Conservation (phyloP, 2,113 vertebrate genomes). For the zebrafish (Danio rerio) region DNA sequence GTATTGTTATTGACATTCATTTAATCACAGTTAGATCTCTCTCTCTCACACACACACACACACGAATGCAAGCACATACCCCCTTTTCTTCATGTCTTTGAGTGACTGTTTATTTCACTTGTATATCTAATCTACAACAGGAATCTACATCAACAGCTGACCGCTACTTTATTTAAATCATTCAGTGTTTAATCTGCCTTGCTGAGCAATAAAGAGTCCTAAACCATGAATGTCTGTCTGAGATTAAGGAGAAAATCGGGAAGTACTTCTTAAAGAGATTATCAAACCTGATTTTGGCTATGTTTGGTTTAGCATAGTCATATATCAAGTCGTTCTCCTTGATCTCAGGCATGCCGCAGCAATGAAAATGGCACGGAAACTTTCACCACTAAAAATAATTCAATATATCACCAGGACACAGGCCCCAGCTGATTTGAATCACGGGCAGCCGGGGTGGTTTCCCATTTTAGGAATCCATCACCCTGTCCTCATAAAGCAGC, state of each 20-base stretch:
- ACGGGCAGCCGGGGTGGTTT: slow-evolving; percentile 50
- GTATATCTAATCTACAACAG: not conserved
- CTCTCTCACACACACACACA: no score
- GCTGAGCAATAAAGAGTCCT: slow-evolving; percentile 14
- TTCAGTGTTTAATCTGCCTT: slow-evolving; percentile 12
- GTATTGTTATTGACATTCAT: no score
- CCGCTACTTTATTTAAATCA: slow-evolving; percentile 39
- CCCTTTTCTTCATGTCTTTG: not conserved
- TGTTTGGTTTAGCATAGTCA: slow-evolving; percentile 42
- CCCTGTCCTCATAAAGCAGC: slow-evolving; percentile 60
- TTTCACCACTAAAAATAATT: slow-evolving; percentile 58
- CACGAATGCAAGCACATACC: not conserved
- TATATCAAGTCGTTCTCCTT: slow-evolving; percentile 55
- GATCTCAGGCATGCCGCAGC: slow-evolving; percentile 36
- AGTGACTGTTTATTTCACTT: not conserved
- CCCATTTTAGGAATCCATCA: slow-evolving; percentile 54
- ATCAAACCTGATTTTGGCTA: slow-evolving; percentile 56
- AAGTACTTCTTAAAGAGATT: slow-evolving; percentile 51
- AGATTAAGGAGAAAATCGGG: slow-evolving; percentile 41
- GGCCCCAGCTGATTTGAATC: slow-evolving; percentile 58
- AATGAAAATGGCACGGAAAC: slow-evolving; percentile 49
- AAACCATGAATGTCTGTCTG: not conserved
- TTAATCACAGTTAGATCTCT: no score
- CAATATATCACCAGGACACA: slow-evolving; percentile 46
- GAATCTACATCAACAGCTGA: not conserved